Conservation (phyloP, 2,113 vertebrate species). For the Athene noctua region DNA sequence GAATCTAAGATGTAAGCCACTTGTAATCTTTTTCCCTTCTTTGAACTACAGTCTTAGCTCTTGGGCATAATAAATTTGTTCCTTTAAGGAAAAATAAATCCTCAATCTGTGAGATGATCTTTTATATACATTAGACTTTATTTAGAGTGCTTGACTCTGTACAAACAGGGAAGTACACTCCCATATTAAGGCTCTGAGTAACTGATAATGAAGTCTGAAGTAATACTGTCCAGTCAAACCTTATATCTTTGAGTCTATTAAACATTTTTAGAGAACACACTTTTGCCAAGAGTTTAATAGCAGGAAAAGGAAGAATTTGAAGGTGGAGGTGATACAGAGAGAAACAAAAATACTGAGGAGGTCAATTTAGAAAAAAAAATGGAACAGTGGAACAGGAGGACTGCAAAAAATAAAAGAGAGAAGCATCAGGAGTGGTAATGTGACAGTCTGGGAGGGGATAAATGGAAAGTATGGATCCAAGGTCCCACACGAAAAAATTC, state of each 20-base stretch:
- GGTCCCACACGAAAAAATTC: background rate
- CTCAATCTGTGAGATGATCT: background rate
- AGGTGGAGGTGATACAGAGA: background rate
- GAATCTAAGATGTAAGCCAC: slow-evolving; percentile 12
- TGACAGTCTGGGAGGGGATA: background rate
- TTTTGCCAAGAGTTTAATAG: background rate
- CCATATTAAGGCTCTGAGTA: background rate
- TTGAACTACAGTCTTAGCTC: slow-evolving; percentile 27
- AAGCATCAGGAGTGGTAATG: background rate
- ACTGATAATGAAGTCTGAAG: background rate
- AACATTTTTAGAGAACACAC: background rate
- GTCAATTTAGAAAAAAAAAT: background rate
- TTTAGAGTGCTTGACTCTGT: background rate
- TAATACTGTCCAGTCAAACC: background rate
- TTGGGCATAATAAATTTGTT: background rate
- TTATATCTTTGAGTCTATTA: background rate
- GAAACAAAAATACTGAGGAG: background rate
- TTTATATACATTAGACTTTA: background rate
- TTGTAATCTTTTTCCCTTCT: slow-evolving; percentile 16
- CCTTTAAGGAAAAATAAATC: slow-evolving; percentile 5
- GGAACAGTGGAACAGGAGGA: background rate
- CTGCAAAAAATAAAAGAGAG: background rate
- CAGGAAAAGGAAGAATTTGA: background rate
- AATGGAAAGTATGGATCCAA: background rate
- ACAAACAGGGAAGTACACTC: background rate